Base-by-base conservation (phyloP, 2,888 invertebrate genomes). In the Noctua comes region DNA sequence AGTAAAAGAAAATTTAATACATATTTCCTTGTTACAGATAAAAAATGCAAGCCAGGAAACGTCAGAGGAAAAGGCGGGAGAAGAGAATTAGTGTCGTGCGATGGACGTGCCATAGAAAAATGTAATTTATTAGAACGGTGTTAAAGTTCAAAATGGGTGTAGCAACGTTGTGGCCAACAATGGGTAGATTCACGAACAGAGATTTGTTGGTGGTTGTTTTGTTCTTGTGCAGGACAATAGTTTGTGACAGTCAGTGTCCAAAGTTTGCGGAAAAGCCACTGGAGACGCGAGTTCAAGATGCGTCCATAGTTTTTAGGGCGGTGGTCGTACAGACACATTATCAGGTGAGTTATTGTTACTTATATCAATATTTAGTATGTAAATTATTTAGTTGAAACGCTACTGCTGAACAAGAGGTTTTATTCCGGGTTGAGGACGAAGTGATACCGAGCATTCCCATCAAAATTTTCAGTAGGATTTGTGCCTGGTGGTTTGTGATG, bases 291-390 rank as follows among this genome's bases (percentile, higher is more conserved):
- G 96, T 97, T 79, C 95, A 97, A 91, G 96, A 96, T 82, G 96
- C 97, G 84, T 95, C 97, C 62, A 96, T 97, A 92, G 97, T 97
- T 90, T 97, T 97, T 93, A 95, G 97, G 80, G 97, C 96, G 18
- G 97, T 97, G 77, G 96, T 96, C 69, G 94, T 97, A 66, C 95
- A 96, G 84, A 93, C 95, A 73, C 94, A 96, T 91, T 94, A 91
- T 91, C 94, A 95, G 95, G 97, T 97, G 73, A 93, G 95, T 91
- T 68, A 2, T 65, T 57, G 27, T 77, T 62, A 4, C 40, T 43
- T 13, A n/a, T 40, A 36, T n/a, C 1, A 1, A n/a, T 51, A 8
- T 11, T 68, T 24, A 6, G 51, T 18, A 24, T 24, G 0, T 21
- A 51, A 10, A 24, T 24, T 24, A 51, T 54, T 54, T 24, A 6